A percentile compares a stretch with the other conserved stretches of the same genome.
Evolutionary conservation across 2,113 vertebrate genomes (phyloP).

Genomic region (Oryctolagus cuniculus): mOryCun1.1 NC_091441.1:77973001-77973500

Average conservation of each 20-base stretch:
- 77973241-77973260: neutral
- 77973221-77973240: neutral
- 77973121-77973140: too few species aligned
- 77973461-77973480: neutral
- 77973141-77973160: too few species aligned
- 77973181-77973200: neutral
- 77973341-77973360: neutral
- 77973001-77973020: too few species aligned
- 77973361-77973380: neutral
- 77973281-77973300: neutral
- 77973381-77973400: neutral
- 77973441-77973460: slow-evolving; percentile 38
- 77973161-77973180: too few species aligned
- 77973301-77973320: neutral
- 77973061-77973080: too few species aligned
- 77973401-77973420: neutral
- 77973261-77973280: neutral
- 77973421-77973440: neutral
- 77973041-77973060: too few species aligned
- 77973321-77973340: neutral
- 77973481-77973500: slow-evolving; percentile 36
- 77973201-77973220: neutral
- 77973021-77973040: too few species aligned
- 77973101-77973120: too few species aligned
- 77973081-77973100: too few species aligned